Evolutionary conservation across 1,140 invertebrate genomes (phyloP), one percentile per base, ranked within the genome.

Genomic region (Nautilus pompilius): DNA sequence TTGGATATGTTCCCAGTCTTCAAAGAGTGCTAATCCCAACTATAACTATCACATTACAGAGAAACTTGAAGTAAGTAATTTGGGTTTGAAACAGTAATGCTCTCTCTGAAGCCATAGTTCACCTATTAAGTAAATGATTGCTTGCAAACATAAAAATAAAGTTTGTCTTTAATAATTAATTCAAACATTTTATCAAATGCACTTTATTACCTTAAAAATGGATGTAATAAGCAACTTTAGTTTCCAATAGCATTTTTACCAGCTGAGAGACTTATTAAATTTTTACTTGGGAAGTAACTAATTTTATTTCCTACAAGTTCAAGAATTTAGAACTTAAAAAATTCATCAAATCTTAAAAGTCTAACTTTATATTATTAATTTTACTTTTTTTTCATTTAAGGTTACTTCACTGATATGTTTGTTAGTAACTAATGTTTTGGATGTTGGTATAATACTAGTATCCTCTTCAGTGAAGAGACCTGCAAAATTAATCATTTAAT

Each of bases 1-100:
- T 49, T 82, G 81, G 81, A 70, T 80, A 30, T 82, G 81, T 76
- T 71, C 79, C 45, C 77, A 80, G 56, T 80, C 78, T 30, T 82
- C 80, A 17, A 74, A 76, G 57, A 74, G 67, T 55, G 49, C 63
- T 6, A 68, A 60, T 28, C 64, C 62, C 33, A 81, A 81, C 60
- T 33, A 68, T 4, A 83, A 83, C 58, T 67, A 77, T 66, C 73
- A 79, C 30, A 77, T 83, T 17, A 81, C 77, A 49, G 76, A 78
- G 13, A 81, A 76, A 69, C 62, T 82, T 46, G 77, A 82, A 71
- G 80, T 80, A 67, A 49, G 57, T 41, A 3, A 49, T 17, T 33
- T 8, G 30, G 20, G 10, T 32, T n/a, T 17, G 32, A 5, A 28
- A 48, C 20, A 60, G 3, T 26, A 5, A 60, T 51, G 28, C 0